A percentile compares a stretch with the other conserved stretches of the same genome.
These are phyloP conservation scores for Anomalospiza imberbis DNA, from an alignment of 2,797 vertebrate genomes.

Conservation along the genomic window DNA sequence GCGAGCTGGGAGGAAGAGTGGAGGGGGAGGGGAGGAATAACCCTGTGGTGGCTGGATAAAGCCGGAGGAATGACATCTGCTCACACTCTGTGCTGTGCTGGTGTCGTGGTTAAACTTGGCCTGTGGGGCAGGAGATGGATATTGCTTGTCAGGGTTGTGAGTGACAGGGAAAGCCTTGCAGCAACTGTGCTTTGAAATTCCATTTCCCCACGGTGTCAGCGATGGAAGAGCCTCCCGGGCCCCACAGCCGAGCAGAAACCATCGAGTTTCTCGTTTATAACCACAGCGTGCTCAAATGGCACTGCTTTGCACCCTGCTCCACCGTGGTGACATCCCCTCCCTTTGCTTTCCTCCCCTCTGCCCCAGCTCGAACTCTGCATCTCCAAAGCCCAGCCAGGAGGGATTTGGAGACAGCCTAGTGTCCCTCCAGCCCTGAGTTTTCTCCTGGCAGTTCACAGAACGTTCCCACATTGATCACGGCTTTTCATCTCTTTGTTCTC, in stretches of 20 bases:
- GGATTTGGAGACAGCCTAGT: neutral
- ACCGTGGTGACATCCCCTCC: neutral
- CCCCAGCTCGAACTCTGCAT: rapidly evolving
- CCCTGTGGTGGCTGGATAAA: neutral
- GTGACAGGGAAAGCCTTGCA: neutral
- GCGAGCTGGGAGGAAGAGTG: neutral
- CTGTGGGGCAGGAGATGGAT: neutral
- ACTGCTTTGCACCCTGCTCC: neutral
- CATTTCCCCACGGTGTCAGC: neutral
- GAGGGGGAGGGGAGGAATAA: neutral
- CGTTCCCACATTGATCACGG: neutral
- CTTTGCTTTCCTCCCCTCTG: neutral
- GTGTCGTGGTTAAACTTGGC: neutral
- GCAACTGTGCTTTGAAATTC: neutral
- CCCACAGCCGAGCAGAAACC: neutral
- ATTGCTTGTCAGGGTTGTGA: neutral
- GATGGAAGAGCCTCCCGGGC: neutral
- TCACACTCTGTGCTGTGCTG: neutral
- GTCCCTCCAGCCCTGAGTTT: neutral
- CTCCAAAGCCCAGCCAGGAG: neutral
- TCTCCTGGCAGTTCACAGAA: neutral
- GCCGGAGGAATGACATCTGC: neutral
- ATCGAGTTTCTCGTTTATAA: neutral
- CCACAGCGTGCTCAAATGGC: neutral
- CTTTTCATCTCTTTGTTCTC: conserved; percentile 34